Percentiles rank a stretch among this genome's conserved stretches.
Conservation (phyloP, 2,113 vertebrate species). For the Clarias macrocephalus region DNA sequence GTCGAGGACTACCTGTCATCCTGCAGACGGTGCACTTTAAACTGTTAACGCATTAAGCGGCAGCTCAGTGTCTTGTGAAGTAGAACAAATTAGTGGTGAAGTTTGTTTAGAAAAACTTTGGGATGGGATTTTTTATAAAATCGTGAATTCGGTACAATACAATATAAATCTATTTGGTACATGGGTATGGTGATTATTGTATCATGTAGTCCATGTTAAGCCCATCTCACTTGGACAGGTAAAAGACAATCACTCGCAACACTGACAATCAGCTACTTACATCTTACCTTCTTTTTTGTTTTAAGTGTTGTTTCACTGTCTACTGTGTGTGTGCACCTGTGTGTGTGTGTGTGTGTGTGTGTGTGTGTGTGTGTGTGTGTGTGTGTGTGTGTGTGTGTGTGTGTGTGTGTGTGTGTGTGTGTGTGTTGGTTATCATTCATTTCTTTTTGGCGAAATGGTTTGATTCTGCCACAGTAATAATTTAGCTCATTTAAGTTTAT, state of each 20-base stretch:
- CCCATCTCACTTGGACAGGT: conserved; percentile 15
- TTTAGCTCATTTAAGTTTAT: background rate
- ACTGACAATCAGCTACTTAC: conserved; percentile 43
- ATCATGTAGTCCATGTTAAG: too few species aligned
- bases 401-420: background rate
- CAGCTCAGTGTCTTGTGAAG: too few species aligned
- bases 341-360: background rate
- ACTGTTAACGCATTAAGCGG: too few species aligned
- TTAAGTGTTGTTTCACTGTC: background rate
- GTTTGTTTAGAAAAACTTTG: too few species aligned
- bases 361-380: background rate
- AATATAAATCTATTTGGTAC: too few species aligned
- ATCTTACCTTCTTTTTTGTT: conserved; percentile 18
- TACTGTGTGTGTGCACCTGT: background rate
- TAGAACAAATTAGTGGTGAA: too few species aligned
- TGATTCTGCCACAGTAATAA: background rate
- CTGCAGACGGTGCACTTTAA: too few species aligned
- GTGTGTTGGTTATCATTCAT: background rate
- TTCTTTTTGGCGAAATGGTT: background rate
- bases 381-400: background rate
- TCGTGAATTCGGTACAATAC: too few species aligned
- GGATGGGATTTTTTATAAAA: too few species aligned
- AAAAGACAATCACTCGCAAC: conserved; percentile 18
- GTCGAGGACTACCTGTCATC: too few species aligned
- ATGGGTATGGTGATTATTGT: too few species aligned